Evolutionary conservation across 1,140 invertebrate genomes (phyloP), one percentile per base, ranked within the genome.

Genomic region (Drosophila busckii): DNA sequence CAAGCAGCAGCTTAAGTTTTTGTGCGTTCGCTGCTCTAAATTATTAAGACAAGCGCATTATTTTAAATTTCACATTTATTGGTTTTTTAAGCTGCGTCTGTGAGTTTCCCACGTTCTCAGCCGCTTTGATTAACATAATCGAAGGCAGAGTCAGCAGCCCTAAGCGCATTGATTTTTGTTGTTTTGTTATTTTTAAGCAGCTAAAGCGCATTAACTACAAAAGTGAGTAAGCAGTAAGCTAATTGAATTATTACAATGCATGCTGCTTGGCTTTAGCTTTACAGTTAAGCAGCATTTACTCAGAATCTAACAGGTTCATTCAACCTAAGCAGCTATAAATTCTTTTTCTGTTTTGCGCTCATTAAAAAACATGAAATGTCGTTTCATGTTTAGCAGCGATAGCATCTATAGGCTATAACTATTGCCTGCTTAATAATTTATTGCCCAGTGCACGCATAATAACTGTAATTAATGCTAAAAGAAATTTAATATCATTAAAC

Each of bases 181-280:
- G n/a, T n/a, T n/a, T n/a, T n/a, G n/a, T n/a, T n/a, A n/a, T 75
- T 60, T 58, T 42, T 65, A 28, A 59, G 52, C 70, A 70, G 53
- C 70, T 56, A 41, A 59, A 55, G 46, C 34, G 40, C 46, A 59
- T 67, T 53, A 54, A 40, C 19, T 29, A 23, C 6, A 37, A 16
- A 12, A n/a, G n/a, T n/a, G n/a, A n/a, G n/a, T n/a, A n/a, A n/a
- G n/a, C n/a, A n/a, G n/a, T n/a, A n/a, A n/a, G n/a, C 12, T 37
- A 73, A 73, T 71, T 63, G 64, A 80, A 78, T 73, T 64, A 73
- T 80, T 59, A 48, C 41, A 68, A 55, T 63, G 52, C 63, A 66
- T n/a, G n/a, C n/a, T n/a, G n/a, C n/a, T n/a, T n/a, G 22, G 9
- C 8, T 49, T 26, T 28, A 15, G 10, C 23, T 29, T 25, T 10